Evolutionary conservation across 1,140 invertebrate genomes (phyloP), one percentile per base, ranked within the genome.

Genomic region (Pemphigus obesinymphae): DNA sequence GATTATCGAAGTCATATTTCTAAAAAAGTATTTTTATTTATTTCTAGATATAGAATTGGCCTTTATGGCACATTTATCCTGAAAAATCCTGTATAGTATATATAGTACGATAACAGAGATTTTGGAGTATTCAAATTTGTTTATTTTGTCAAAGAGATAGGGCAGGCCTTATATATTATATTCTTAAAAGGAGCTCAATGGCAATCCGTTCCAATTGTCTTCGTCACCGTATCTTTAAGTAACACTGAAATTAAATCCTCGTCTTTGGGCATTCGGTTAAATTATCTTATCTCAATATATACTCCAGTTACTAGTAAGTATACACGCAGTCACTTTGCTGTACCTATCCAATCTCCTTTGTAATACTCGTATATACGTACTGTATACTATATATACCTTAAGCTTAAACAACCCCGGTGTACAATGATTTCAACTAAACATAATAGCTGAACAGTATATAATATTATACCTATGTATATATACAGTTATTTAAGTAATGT

Each of bases 161-260:
- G 26, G 15, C 58, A 61, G 29, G 15, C 26, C 58, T 61, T 61
- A n/a, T n/a, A n/a, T n/a, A n/a, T n/a, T n/a, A n/a, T n/a, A n/a
- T n/a, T n/a, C 58, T 61, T 61, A 61, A 61, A 61, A 26, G 23
- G 15, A 31, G 10, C 58, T n/a, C n/a, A 61, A 31, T 29, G n/a
- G 4, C 31, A 68, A 68, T 68, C 66, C 66, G n/a, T 40, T 0
- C n/a, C 68, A 13, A 72, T 72, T 72, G 68, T 72, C 37, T 45
- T 26, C 23, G 40, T 10, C 23, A 13, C 37, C 40, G 40, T 72
- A 72, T 72, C 68, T 72, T 72, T 40, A 45, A 43, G 40, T 72
- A 45, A 72, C 68, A 72, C 68, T 72, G n/a, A 72, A 40, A 45
- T 72, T 72, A 72, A 72, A 72, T 72, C 31, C 37, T 40, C 17